Evolutionary conservation across 2,888 invertebrate genomes (phyloP).

Genomic region (Sinelater perroti): DNA sequence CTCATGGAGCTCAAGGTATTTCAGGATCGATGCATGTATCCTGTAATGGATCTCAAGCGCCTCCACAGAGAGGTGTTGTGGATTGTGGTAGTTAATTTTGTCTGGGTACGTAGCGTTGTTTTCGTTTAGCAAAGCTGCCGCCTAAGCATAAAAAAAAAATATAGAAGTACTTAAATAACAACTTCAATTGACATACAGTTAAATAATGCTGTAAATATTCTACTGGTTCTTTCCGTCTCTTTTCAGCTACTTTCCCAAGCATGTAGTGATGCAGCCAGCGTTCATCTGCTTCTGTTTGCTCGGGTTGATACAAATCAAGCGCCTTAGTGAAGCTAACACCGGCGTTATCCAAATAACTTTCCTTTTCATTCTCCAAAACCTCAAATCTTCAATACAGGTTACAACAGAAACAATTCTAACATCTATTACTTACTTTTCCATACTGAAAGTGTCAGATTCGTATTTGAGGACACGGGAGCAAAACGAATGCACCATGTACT

Average conservation of each 20-base stretch:
- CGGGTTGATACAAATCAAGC: slow-evolving; percentile 68
- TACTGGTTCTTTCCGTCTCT: slow-evolving; percentile 77
- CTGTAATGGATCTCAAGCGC: slow-evolving; percentile 86
- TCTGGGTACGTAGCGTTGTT: slow-evolving; percentile 85
- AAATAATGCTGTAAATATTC: slow-evolving; percentile 82
- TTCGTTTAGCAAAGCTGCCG: slow-evolving; percentile 79
- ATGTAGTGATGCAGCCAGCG: slow-evolving; percentile 94
- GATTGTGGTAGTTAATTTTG: slow-evolving; percentile 85
- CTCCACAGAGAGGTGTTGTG: slow-evolving; percentile 86
- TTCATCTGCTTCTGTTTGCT: slow-evolving; percentile 76
- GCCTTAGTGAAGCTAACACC: slow-evolving; percentile 80
- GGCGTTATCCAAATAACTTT: slow-evolving; percentile 81
- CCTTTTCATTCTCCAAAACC: slow-evolving; percentile 78
- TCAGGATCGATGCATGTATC: slow-evolving; percentile 88
- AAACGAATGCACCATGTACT: slow-evolving; percentile 89
- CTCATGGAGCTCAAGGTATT: slow-evolving; percentile 82
- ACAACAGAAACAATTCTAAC: background rate
- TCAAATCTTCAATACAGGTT: slow-evolving; percentile 65
- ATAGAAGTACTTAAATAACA: too few species aligned
- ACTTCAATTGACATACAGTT: slow-evolving; percentile 61
- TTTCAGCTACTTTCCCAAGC: slow-evolving; percentile 95
- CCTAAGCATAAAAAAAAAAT: slow-evolving; percentile 59
- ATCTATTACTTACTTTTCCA: slow-evolving; percentile 69
- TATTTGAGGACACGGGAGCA: slow-evolving; percentile 87
- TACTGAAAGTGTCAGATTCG: slow-evolving; percentile 77